A percentile compares a stretch with the other conserved stretches of the same genome.
Evolutionary conservation across 2,888 invertebrate species (phyloP).

Genomic region (Tholera decimalis): DNA sequence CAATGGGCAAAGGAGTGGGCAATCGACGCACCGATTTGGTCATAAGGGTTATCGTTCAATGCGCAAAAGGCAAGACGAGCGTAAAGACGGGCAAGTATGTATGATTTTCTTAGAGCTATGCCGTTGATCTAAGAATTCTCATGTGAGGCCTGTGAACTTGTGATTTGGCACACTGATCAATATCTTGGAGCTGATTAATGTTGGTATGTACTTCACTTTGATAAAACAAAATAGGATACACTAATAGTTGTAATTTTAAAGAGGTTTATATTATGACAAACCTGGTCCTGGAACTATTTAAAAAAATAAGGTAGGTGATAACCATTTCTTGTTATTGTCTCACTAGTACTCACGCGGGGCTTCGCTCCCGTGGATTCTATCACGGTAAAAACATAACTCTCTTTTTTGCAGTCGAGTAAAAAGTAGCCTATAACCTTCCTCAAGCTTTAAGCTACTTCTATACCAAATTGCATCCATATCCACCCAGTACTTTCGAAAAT

Average conservation of each 20-base stretch:
- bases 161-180: slow-evolving; percentile 25
- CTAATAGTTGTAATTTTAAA: neutral
- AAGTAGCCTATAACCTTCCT: too few species aligned
- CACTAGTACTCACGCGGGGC: too few species aligned
- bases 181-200: slow-evolving; percentile 18
- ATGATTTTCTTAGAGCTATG: slow-evolving; percentile 51
- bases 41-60: slow-evolving; percentile 59
- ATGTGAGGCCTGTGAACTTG: slow-evolving; percentile 11
- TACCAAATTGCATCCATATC: too few species aligned
- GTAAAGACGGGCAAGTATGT: slow-evolving; percentile 34
- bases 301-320: too few species aligned
- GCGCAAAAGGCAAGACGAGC: slow-evolving; percentile 40
- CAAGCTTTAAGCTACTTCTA: too few species aligned
- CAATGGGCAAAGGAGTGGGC: slow-evolving; percentile 69
- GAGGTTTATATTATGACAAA: neutral
- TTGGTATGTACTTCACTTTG: neutral
- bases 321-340: neutral
- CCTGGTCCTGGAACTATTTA: neutral
- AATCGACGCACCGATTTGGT: slow-evolving; percentile 71
- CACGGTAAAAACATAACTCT: too few species aligned
- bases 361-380: too few species aligned
- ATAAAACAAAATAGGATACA: neutral
- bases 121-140: slow-evolving; percentile 32
- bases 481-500: too few species aligned
- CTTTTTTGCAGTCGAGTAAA: too few species aligned